These are phyloP conservation scores for Ashinkailepas kermadecensis DNA, from an alignment of 2,888 invertebrate species.

Conservation along the genomic window DNA sequence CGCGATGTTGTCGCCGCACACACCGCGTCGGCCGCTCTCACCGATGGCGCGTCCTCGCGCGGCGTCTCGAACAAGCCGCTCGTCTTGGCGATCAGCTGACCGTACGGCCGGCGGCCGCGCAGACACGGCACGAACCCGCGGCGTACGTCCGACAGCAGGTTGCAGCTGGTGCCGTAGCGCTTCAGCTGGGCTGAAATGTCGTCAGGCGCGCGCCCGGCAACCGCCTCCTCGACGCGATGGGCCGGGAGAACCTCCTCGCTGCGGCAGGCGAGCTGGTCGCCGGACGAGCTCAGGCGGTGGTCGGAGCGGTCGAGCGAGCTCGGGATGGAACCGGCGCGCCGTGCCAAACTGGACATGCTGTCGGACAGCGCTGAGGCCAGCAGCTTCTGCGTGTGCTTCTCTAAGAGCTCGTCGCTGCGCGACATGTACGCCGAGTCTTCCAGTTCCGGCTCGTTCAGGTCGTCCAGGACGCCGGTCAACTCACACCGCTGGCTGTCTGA, in stretches of 20 bases:
- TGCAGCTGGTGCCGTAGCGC: conserved; percentile 32
- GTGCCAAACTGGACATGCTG: neutral
- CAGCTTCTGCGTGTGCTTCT: neutral
- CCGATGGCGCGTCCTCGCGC: neutral
- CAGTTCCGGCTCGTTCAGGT: neutral
- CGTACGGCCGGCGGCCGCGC: neutral
- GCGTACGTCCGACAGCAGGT: conserved; percentile 7
- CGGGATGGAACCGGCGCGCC: neutral
- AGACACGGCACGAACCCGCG: neutral
- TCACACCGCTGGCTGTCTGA: neutral
- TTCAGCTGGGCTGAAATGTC: conserved; percentile 20
- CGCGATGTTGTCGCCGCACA: neutral
- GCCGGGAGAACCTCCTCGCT: neutral
- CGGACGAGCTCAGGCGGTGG: neutral
- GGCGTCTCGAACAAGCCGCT: neutral
- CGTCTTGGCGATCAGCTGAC: neutral
- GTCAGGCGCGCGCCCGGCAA: too few species aligned
- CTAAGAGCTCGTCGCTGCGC: conserved; percentile 2
- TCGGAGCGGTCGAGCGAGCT: neutral
- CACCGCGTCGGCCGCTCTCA: neutral
- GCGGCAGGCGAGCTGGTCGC: too few species aligned
- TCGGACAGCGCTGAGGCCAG: neutral
- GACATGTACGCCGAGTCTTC: conserved; percentile 6
- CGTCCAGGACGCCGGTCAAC: neutral
- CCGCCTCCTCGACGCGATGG: neutral